Evolutionary conservation across 2,113 vertebrate species (phyloP).

Genomic region (Synodontis membranacea): DNA sequence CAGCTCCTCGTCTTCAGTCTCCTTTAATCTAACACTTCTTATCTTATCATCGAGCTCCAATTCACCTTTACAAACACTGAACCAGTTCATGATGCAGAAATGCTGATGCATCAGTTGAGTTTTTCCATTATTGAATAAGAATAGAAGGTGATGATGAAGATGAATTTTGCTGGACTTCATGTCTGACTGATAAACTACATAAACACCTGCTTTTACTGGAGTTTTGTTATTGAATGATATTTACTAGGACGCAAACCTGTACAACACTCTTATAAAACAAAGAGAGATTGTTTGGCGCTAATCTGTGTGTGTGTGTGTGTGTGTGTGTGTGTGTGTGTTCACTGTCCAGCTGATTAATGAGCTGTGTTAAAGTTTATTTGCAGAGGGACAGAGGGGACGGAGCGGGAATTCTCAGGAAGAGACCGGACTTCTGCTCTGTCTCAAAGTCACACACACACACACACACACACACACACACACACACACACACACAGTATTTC

Average conservation of each 20-base stretch:
- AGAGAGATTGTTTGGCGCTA: neutral
- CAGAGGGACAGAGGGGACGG: conserved; percentile 22
- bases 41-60: too few relatives aligned
- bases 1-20: neutral
- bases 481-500: conserved; percentile 15
- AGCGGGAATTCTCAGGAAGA: conserved; percentile 25
- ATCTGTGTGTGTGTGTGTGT: neutral
- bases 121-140: too few relatives aligned
- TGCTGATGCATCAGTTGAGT: too few relatives aligned
- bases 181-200: too few relatives aligned
- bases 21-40: too few relatives aligned
- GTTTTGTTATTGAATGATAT: too few relatives aligned
- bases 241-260: too few relatives aligned
- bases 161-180: too few relatives aligned
- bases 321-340: conserved; percentile 23
- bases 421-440: conserved; percentile 40
- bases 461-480: conserved; percentile 19
- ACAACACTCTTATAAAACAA: neutral
- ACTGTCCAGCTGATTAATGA: conserved; percentile 46
- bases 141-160: too few relatives aligned
- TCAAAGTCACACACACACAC: conserved; percentile 33
- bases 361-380: conserved; percentile 24
- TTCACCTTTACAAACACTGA: too few relatives aligned
- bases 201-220: too few relatives aligned
- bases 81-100: too few relatives aligned